A percentile compares a stretch with the other conserved stretches of the same genome.
phyloP scores from a whole-genome alignment of 2,113 vertebrate genomes.

The Hydrochoerus hydrochaeris region DNA sequence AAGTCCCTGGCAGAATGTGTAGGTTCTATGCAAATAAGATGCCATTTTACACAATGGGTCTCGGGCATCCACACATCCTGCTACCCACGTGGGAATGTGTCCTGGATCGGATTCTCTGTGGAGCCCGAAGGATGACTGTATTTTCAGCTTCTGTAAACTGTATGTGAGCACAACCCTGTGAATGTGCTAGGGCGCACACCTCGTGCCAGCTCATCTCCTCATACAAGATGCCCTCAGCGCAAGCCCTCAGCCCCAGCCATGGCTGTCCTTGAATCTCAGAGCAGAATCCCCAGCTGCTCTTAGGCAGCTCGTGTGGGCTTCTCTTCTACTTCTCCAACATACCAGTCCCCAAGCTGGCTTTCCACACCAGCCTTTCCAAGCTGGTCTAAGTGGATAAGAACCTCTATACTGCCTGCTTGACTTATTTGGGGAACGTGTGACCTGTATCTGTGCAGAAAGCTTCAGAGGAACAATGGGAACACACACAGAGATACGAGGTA shows the following conservation, averaged over 20 bases:
- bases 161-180: not conserved
- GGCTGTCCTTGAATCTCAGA: not conserved
- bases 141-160: too few relatives aligned
- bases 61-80: too few relatives aligned
- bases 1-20: not conserved
- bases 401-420: constrained; percentile 44
- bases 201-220: not conserved
- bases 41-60: not conserved
- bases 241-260: not conserved
- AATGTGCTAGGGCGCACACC: not conserved
- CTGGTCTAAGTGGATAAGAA: constrained; percentile 32
- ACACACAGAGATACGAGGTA: not conserved
- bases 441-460: not conserved
- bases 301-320: not conserved
- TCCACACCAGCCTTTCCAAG: not conserved
- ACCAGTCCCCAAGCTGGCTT: not conserved
- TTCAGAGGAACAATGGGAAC: not conserved
- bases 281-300: not conserved
- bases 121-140: too few relatives aligned
- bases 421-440: constrained; percentile 46
- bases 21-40: not conserved
- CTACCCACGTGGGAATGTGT: too few relatives aligned
- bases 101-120: too few relatives aligned
- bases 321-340: not conserved
- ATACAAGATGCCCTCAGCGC: rapidly evolving